phyloP scores from a whole-genome alignment of 1,140 invertebrate genomes.

The Zaprionus inermis region DNA sequence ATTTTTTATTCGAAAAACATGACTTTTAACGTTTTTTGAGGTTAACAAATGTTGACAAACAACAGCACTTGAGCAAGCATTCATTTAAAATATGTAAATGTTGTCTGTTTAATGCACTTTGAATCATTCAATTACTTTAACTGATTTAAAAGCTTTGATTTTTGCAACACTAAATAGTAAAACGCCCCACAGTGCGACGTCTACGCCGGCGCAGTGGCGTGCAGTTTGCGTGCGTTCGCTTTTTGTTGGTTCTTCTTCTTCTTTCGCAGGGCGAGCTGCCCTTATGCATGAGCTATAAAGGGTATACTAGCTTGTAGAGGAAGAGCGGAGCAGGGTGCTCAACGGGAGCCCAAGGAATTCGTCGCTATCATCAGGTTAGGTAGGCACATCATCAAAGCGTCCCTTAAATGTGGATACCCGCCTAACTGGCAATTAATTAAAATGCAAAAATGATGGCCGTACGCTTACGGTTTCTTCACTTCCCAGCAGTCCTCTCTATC shows the following conservation, averaged over 20 bases:
- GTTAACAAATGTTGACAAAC: too few relatives aligned
- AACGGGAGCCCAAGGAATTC: background rate
- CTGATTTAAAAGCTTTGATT: too few relatives aligned
- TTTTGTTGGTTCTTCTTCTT: slow-evolving; percentile 12
- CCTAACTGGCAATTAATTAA: slow-evolving; percentile 69
- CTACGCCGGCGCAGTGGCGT: slow-evolving; percentile 67
- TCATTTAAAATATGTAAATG: too few relatives aligned
- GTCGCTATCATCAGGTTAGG: background rate
- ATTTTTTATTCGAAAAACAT: too few relatives aligned
- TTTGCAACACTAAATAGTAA: too few relatives aligned
- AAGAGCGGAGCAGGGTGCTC: background rate
- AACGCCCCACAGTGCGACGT: too few relatives aligned
- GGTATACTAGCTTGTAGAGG: background rate
- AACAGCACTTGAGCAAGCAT: too few relatives aligned
- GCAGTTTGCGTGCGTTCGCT: slow-evolving; percentile 56
- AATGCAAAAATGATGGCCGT: slow-evolving; percentile 69
- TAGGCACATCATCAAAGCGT: slow-evolving; percentile 51
- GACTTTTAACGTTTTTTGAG: too few relatives aligned
- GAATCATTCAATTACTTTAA: too few relatives aligned
- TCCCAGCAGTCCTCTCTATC: background rate
- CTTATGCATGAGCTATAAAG: background rate
- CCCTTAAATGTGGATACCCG: slow-evolving; percentile 21
- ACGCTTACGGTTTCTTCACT: too few relatives aligned
- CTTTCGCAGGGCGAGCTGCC: background rate
- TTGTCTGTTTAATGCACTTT: too few relatives aligned